Base-by-base conservation (phyloP, 2,797 vertebrate genomes). In the Mus minutoides region DNA sequence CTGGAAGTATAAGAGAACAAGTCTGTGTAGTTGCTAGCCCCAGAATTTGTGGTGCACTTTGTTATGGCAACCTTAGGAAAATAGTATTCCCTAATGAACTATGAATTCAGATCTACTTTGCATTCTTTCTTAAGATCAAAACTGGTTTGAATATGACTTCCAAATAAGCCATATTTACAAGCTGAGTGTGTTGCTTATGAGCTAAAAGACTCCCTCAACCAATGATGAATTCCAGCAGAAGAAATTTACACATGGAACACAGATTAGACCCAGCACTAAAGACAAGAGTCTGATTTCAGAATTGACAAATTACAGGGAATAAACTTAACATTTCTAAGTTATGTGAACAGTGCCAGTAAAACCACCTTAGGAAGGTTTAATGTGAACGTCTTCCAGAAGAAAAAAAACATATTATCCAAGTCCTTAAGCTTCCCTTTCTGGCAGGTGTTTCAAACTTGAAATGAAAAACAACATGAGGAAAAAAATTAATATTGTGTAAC, bases 371-470 rank as follows among this genome's bases (percentile, higher is more conserved):
- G 43, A 88, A 80, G 31, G 79, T 77, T 76, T 79, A 77, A 94
- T 31, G 10, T 43, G 2, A 87, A 21, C 29, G 82, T 56, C 26
- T 79, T 52, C 62, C 22, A 88, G 46, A 90, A 88, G 60, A 67
- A 71, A 73, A 71, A 73, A 93, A 46, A 90, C 31, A 82, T 49
- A 76, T 91, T 75, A 92, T 17, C 21, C 52, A 78, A 95, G 54
- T 67, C 67, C 71, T 88, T 88, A 77, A 16, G 73, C 49, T 2
- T 67, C 2, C n/a, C 34, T 64, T 40, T 73, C 43, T 76, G 46
- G 46, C 77, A 94, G 90, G 52, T 22, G 46, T n/a, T 58, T 73
- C 92, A 95, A 94, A 82, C 13, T 60, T 94, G 43, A 95, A 64
- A 29, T 77, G 19, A 37, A 46, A 52, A 52, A 6, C 29, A 69